Percentiles rank a stretch among this genome's conserved stretches.
Evolutionary conservation across 1,140 invertebrate genomes (phyloP).

Genomic region (Cherax destructor): DNA sequence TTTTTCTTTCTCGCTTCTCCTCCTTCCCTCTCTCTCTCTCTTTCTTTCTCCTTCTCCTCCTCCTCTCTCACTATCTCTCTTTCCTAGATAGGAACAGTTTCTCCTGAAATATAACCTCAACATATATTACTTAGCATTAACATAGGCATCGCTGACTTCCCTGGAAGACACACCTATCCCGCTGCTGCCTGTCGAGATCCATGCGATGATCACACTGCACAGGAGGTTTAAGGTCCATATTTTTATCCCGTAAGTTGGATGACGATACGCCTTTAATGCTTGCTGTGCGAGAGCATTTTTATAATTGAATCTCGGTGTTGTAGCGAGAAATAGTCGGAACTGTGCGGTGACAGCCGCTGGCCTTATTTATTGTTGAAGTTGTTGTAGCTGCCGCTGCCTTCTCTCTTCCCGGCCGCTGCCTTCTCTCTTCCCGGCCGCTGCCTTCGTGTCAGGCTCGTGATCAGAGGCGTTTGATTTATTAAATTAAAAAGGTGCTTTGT

Average conservation of each 20-base stretch:
- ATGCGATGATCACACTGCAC: background rate
- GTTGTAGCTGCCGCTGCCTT: background rate
- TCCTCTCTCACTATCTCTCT: too few relatives aligned
- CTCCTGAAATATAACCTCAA: background rate
- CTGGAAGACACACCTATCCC: too few relatives aligned
- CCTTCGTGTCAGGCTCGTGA: too few relatives aligned
- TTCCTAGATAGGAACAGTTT: too few relatives aligned
- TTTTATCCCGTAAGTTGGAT: background rate
- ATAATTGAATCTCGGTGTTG: constrained; percentile 35
- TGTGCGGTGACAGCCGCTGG: background rate
- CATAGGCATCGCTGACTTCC: background rate
- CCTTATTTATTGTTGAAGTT: constrained; percentile 25
- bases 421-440: too few relatives aligned
- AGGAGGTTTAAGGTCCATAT: constrained; percentile 3
- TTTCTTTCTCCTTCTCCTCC: too few relatives aligned
- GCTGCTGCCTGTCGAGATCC: too few relatives aligned
- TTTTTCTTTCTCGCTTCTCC: too few relatives aligned
- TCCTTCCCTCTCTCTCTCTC: too few relatives aligned
- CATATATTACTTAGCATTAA: constrained; percentile 17
- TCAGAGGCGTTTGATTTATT: too few relatives aligned
- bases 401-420: too few relatives aligned
- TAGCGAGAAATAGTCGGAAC: constrained; percentile 28
- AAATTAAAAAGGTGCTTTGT: too few relatives aligned
- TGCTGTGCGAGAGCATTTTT: constrained; percentile 4
- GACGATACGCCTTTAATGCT: constrained; percentile 10